These are phyloP conservation scores for Epinephelus coioides DNA, from an alignment of 2,797 vertebrate genomes.

Conservation along the genomic window DNA sequence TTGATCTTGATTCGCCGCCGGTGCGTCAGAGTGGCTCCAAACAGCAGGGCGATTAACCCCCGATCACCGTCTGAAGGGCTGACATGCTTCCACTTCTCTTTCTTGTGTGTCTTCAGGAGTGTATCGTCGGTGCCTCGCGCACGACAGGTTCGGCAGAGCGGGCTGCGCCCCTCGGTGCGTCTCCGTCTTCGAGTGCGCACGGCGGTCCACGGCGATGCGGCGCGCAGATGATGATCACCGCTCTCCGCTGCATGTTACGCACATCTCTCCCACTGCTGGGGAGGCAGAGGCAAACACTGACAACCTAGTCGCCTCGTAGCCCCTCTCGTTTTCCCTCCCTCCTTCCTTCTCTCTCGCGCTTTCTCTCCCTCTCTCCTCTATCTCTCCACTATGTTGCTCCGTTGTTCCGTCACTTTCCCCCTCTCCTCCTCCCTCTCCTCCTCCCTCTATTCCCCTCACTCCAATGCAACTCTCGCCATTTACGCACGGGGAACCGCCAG, in stretches of 20 bases:
- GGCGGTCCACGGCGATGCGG: slow-evolving; percentile 71
- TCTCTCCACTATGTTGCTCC: neutral
- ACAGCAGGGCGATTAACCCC: slow-evolving; percentile 68
- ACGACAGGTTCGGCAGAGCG: slow-evolving; percentile 29
- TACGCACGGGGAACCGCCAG: slow-evolving; percentile 58
- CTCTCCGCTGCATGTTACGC: slow-evolving; percentile 79
- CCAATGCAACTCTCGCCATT: slow-evolving; percentile 58
- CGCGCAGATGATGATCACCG: slow-evolving; percentile 72
- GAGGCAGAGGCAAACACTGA: slow-evolving; percentile 71
- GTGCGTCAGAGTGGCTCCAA: slow-evolving; percentile 73
- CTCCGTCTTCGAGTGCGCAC: slow-evolving; percentile 68
- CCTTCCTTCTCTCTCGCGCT: slow-evolving; percentile 30
- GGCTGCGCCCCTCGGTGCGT: slow-evolving; percentile 51
- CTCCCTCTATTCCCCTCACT: slow-evolving; percentile 16
- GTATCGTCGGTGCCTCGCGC: slow-evolving; percentile 13
- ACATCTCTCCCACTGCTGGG: slow-evolving; percentile 76
- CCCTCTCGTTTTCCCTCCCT: slow-evolving; percentile 38
- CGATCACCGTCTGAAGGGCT: slow-evolving; percentile 53
- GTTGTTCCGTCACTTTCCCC: neutral
- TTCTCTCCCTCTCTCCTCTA: slow-evolving; percentile 10
- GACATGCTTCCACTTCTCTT: slow-evolving; percentile 54
- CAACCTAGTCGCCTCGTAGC: slow-evolving; percentile 71
- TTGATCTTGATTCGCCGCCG: slow-evolving; percentile 29
- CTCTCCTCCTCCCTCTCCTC: neutral
- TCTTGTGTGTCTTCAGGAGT: neutral